These are phyloP conservation scores for Micronycteris hirsuta DNA, from an alignment of 2,113 vertebrate genomes.

Conservation along the genomic window DNA sequence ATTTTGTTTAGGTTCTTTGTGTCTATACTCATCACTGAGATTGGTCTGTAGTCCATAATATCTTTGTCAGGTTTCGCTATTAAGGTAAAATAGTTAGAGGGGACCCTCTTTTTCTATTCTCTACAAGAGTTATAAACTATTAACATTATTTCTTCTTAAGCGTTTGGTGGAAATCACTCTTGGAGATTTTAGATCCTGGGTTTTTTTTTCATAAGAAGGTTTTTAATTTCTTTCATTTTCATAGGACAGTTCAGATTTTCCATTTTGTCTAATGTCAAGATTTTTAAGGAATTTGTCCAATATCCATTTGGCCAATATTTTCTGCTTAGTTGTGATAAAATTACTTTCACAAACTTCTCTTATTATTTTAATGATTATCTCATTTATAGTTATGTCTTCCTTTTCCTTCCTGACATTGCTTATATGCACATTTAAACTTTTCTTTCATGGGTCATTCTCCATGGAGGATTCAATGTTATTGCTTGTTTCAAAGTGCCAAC, in stretches of 20 bases:
- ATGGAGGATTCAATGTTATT: background rate
- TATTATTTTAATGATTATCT: background rate
- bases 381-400: background rate
- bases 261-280: background rate
- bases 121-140: background rate
- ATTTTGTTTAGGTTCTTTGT: background rate
- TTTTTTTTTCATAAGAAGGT: background rate
- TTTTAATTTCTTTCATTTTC: background rate
- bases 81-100: background rate
- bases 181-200: background rate
- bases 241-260: background rate
- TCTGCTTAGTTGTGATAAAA: background rate
- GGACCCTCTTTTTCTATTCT: background rate
- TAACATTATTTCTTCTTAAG: background rate
- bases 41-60: background rate
- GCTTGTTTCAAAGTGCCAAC: background rate
- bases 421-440: background rate
- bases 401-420: background rate
- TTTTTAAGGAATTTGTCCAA: background rate
- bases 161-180: background rate
- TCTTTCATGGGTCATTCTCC: background rate
- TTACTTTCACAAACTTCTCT: background rate
- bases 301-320: background rate
- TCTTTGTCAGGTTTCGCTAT: background rate
- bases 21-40: background rate